Evolutionary conservation across 2,888 invertebrate genomes (phyloP).

Genomic region (Horisme vitalbata): DNA sequence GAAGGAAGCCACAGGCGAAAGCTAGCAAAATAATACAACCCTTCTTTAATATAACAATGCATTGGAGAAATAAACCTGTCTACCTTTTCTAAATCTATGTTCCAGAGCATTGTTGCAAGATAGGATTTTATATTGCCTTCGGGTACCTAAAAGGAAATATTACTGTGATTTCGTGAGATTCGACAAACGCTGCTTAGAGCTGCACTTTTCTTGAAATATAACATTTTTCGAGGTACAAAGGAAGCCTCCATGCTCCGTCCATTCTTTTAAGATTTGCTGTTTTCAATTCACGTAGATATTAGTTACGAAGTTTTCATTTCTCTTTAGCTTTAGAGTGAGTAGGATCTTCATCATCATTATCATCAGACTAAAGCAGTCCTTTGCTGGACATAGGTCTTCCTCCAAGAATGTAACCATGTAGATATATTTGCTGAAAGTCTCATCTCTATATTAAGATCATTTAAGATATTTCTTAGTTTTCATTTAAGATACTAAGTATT

Average conservation of each 20-base stretch:
- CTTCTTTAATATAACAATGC: no score
- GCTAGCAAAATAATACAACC: no score
- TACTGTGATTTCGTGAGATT: conserved; percentile 26
- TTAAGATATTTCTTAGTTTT: no score
- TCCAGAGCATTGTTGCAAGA: conserved; percentile 31
- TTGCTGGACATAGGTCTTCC: no score
- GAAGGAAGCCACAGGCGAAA: no score
- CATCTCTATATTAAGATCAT: no score
- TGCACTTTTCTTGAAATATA: conserved; percentile 8
- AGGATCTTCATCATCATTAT: no score
- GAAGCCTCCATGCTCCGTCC: neutral
- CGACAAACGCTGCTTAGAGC: conserved; percentile 17
- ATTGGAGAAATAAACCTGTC: neutral
- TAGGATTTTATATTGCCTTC: conserved; percentile 34
- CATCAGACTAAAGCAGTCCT: no score
- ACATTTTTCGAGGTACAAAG: neutral
- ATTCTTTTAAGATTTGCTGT: neutral
- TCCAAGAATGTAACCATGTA: no score
- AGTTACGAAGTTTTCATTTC: neutral
- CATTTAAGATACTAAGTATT: no score
- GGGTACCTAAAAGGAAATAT: conserved; percentile 28
- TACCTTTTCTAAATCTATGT: neutral
- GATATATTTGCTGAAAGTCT: no score
- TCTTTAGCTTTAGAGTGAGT: no score
- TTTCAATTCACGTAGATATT: neutral